A percentile compares a stretch with the other conserved stretches of the same genome.
These are phyloP conservation scores for Todus mexicanus DNA, from an alignment of 2,797 vertebrate species.

Conservation along the genomic window DNA sequence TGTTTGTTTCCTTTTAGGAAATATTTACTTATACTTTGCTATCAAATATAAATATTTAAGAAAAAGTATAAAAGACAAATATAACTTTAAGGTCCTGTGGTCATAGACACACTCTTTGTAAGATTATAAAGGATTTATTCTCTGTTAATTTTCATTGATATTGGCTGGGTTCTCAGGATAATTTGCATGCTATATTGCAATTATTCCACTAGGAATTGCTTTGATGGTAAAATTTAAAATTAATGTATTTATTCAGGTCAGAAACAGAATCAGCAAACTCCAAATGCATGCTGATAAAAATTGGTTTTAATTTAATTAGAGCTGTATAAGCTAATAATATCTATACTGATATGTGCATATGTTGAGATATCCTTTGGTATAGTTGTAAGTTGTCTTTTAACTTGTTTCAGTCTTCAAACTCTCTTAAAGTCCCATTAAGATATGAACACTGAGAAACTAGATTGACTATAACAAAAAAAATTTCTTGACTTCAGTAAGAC, in stretches of 20 bases:
- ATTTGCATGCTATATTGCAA: neutral
- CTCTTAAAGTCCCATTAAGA: neutral
- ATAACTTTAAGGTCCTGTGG: neutral
- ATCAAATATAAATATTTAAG: neutral
- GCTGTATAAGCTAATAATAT: neutral
- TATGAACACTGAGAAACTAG: neutral
- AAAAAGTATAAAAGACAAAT: neutral
- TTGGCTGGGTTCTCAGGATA: neutral
- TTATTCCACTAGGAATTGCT: conserved; percentile 28
- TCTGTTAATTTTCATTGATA: neutral
- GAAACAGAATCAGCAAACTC: conserved; percentile 25
- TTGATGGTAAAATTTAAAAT: conserved; percentile 17
- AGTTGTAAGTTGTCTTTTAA: neutral
- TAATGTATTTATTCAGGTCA: conserved; percentile 30
- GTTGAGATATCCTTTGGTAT: neutral
- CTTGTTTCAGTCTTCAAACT: neutral
- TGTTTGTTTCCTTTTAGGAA: neutral
- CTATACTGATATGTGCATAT: neutral
- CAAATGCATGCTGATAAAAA: neutral
- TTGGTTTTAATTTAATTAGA: neutral
- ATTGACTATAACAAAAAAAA: neutral
- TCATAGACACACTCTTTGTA: neutral
- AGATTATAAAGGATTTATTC: neutral
- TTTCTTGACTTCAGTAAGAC: no score
- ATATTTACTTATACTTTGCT: neutral